Evolutionary conservation across 2,113 vertebrate genomes (phyloP), one percentile per base, ranked within the genome.

Genomic region (Phyllostomus hastatus): DNA sequence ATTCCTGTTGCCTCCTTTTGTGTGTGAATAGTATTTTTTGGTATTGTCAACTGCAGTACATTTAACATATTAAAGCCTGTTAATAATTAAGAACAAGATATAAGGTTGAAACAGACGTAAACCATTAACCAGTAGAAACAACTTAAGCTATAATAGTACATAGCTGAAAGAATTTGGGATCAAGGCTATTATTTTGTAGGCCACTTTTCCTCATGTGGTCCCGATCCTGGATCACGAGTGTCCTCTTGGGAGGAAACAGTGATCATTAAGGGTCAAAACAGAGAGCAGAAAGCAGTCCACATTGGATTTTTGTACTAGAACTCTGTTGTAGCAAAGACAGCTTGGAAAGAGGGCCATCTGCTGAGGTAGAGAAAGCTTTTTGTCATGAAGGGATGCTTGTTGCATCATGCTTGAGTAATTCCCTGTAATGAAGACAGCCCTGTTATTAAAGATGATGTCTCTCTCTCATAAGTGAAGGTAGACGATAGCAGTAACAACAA

Each of bases 11-110:
- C 35, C 43, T 96, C 14, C 76, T 16, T 89, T 19, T 76, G 64
- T 94, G 69, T 28, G 20, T 4, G 46, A 93, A 75, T 26, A 22
- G 0, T n/a, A 76, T 48, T 43, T 61, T 69, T 33, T 35, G 19
- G 19, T 82, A 48, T 52, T 76, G 78, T 88, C 1, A 6, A 94
- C 52, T 96, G 28, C 9, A 67, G 66, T 79, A 48, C 54, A 92
- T 95, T 92, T 92, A 95, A 81, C 15, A 31, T 64, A 94, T 90
- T 94, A 96, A 72, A 95, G 24, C 52, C 69, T 96, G 76, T 92
- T 97, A 92, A 91, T 97, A 91, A 96, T 97, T 95, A 94, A 96
- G 72, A 94, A 35, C 76, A 73, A 92, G 78, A 73, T 88, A 54
- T 88, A 90, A 95, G 66, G 61, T 86, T 84, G 38, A 76, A 85